Evolutionary conservation across 2,888 invertebrate species (phyloP).

Genomic region (Troides oblongomaculatus): DNA sequence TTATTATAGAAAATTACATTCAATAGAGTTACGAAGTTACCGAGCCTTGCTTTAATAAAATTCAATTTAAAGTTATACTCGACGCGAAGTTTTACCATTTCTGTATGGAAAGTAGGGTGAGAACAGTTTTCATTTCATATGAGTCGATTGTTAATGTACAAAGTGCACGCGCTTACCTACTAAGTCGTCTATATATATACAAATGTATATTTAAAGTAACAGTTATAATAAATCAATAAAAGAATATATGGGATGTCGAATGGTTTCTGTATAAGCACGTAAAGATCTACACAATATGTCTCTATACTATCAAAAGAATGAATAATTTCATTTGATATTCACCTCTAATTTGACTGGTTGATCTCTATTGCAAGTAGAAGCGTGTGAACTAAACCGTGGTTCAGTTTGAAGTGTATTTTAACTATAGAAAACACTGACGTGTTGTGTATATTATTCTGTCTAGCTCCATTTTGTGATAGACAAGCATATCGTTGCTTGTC

Average conservation of each 20-base stretch:
- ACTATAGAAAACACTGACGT: too few relatives aligned
- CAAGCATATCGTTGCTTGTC: too few relatives aligned
- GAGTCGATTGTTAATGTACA: conserved; percentile 15
- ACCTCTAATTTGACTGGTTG: too few relatives aligned
- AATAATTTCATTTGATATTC: not conserved
- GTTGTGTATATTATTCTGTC: too few relatives aligned
- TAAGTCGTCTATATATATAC: not conserved
- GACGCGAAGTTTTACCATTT: conserved; percentile 16
- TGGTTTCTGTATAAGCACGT: not conserved
- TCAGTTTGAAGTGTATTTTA: too few relatives aligned
- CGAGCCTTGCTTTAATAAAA: conserved; percentile 22
- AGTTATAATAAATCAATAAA: not conserved
- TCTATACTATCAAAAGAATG: not conserved
- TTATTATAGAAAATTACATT: not conserved
- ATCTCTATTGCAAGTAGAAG: too few relatives aligned
- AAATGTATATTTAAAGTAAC: not conserved
- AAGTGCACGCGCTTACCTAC: not conserved
- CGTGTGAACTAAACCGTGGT: too few relatives aligned
- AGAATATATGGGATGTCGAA: not conserved
- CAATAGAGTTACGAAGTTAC: not conserved
- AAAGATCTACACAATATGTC: not conserved
- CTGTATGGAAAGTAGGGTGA: conserved; percentile 13
- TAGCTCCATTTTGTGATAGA: too few relatives aligned
- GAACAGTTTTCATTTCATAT: conserved; percentile 14
- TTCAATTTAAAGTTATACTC: conserved; percentile 20